Base-by-base conservation (phyloP, 2,113 vertebrate species). In the Cyanistes caeruleus region DNA sequence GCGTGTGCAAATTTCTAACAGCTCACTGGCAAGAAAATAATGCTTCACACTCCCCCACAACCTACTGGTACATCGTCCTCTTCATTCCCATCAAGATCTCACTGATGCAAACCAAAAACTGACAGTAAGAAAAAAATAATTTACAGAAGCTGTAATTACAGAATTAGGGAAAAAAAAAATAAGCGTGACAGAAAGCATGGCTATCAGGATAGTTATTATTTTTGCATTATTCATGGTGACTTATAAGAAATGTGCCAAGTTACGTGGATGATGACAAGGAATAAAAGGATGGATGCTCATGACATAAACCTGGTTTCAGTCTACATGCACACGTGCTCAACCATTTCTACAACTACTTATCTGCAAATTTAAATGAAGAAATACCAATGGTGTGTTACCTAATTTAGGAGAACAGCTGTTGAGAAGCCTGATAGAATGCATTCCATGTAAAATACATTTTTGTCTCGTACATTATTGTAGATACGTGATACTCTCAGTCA, bases 1-100 rank as follows among this genome's bases (percentile, higher is more conserved):
- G 49, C 59, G 83, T 84, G 55, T 89, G 63, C 73, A 93, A 63
- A 81, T 70, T 68, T 56, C 1, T 65, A 93, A 63, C 77, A 84
- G 73, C 73, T 94, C 69, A 73, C 58, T 94, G 93, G 53, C 62
- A 91, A 79, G 74, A 87, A 94, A 91, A 67, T 90, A 88, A 86
- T 46, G 55, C 51, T 96, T 94, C 83, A 55, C 63, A 95, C 87
- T 92, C 77, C 87, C 65, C 70, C 62, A 51, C 53, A 89, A 5
- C 80, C n/a, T 41, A 82, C 53, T 87, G 77, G 49, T 78, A 89
- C 82, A 79, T 79, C 49, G 11, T 37, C 69, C 79, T 89, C 69
- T 76, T 84, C 28, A 25, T 33, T 79, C 46, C 65, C 87, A 91
- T 44, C 65, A 65, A 56, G 13, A 70, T 79, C 48, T 59, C 77